phyloP scores from a whole-genome alignment of 1,140 invertebrate genomes.

The Drosophila bifasciata region DNA sequence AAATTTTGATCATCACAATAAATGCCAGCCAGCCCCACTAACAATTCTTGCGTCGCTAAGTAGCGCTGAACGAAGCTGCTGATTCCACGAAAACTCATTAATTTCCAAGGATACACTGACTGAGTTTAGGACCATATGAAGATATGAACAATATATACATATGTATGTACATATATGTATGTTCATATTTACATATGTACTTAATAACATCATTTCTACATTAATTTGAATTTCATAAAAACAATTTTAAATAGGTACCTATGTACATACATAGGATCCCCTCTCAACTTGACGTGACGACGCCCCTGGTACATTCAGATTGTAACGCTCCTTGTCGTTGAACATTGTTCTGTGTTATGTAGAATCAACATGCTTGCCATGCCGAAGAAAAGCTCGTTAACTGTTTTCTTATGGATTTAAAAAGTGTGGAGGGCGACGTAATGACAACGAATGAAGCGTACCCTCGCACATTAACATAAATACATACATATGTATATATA shows the following conservation, averaged over 20 bases:
- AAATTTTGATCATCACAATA: constrained; percentile 23
- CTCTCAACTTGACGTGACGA: not conserved
- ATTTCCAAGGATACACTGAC: constrained; percentile 64
- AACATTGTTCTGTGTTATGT: constrained; percentile 38
- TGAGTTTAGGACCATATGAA: constrained; percentile 3
- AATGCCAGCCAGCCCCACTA: not conserved
- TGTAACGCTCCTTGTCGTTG: constrained; percentile 8
- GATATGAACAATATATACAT: constrained; percentile 6
- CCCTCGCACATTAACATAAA: not conserved
- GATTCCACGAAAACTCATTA: constrained; percentile 72
- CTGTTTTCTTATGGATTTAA: constrained; percentile 55
- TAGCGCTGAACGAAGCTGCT: constrained; percentile 19
- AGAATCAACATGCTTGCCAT: constrained; percentile 28
- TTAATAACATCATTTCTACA: not conserved
- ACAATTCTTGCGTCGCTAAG: not conserved
- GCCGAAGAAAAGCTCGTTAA: constrained; percentile 54
- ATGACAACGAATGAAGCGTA: constrained; percentile 47
- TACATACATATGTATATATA: not conserved
- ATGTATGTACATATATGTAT: constrained; percentile 5
- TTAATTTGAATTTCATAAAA: no score
- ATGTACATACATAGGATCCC: constrained; percentile 19
- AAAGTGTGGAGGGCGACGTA: constrained; percentile 18
- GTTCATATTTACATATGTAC: no score
- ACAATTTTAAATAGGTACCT: not conserved
- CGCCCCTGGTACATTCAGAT: constrained; percentile 14